phyloP scores from a whole-genome alignment of 2,113 vertebrate species.

The Gymnorhina tibicen region DNA sequence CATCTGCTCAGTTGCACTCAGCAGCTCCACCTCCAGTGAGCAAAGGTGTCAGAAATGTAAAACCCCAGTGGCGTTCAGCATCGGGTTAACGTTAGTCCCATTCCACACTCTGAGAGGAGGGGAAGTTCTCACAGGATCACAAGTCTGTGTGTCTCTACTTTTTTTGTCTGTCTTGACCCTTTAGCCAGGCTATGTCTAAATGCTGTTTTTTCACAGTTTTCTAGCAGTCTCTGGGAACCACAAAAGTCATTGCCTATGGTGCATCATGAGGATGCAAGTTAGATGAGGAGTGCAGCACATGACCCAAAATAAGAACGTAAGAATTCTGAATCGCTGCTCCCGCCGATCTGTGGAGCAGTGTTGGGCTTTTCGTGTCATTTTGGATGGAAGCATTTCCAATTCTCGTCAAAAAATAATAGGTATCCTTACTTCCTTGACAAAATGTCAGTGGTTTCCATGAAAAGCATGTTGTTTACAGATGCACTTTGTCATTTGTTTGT shows the following conservation, averaged over 20 bases:
- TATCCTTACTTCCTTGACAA: neutral
- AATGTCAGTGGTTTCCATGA: neutral
- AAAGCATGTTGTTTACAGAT: neutral
- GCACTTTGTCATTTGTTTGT: neutral
- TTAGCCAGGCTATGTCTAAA: neutral
- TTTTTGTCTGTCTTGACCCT: neutral
- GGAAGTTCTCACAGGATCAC: neutral
- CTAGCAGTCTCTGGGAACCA: neutral
- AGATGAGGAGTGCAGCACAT: neutral
- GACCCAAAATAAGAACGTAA: neutral
- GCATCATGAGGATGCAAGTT: neutral
- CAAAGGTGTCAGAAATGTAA: neutral
- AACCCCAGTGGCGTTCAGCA: neutral
- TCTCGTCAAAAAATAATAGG: neutral
- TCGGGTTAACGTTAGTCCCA: neutral
- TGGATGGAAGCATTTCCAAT: neutral
- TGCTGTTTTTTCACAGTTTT: neutral
- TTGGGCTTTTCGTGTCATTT: neutral
- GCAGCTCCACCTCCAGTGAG: neutral
- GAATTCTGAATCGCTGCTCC: neutral
- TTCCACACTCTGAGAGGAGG: neutral
- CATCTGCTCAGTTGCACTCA: neutral
- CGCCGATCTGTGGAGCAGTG: rapidly evolving
- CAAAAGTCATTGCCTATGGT: neutral
- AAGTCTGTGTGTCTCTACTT: neutral